Evolutionary conservation across 2,888 invertebrate genomes (phyloP).

Genomic region (Timema podura): DNA sequence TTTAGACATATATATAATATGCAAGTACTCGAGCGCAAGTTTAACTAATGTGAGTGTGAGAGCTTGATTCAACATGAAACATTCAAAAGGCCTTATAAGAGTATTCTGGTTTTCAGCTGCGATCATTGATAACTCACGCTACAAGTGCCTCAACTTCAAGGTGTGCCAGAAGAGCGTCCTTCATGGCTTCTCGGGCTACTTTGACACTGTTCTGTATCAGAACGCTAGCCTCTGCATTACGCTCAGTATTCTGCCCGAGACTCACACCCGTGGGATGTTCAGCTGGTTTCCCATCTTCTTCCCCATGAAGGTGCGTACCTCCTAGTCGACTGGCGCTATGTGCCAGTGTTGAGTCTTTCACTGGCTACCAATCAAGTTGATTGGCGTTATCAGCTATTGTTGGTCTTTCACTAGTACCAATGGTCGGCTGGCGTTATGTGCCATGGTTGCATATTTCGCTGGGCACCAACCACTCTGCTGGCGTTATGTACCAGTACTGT

Average conservation of each 20-base stretch:
- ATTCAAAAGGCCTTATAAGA: constrained; percentile 9
- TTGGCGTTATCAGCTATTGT: too few species aligned
- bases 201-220: constrained; percentile 82
- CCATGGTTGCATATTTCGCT: too few species aligned
- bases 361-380: too few species aligned
- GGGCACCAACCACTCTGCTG: too few species aligned
- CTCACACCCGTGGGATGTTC: constrained; percentile 88
- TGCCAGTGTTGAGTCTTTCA: too few species aligned
- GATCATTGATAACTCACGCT: constrained; percentile 67
- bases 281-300: constrained; percentile 98
- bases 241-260: constrained; percentile 85
- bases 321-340: too few species aligned
- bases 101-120: constrained; percentile 39
- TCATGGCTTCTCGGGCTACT: constrained; percentile 95
- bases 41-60: too few species aligned
- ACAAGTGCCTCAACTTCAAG: constrained; percentile 62
- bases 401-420: too few species aligned
- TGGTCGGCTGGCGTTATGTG: too few species aligned
- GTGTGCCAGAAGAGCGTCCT: constrained; percentile 72
- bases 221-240: constrained; percentile 78
- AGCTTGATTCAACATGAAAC: too few species aligned
- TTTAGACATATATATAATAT: neutral
- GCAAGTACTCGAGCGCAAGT: neutral
- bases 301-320: constrained; percentile 67
- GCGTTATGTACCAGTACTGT: too few species aligned